A percentile compares a stretch with the other conserved stretches of the same genome.
phyloP scores from a whole-genome alignment of 2,888 invertebrate genomes.

The Pristionchus japonicus region DNA sequence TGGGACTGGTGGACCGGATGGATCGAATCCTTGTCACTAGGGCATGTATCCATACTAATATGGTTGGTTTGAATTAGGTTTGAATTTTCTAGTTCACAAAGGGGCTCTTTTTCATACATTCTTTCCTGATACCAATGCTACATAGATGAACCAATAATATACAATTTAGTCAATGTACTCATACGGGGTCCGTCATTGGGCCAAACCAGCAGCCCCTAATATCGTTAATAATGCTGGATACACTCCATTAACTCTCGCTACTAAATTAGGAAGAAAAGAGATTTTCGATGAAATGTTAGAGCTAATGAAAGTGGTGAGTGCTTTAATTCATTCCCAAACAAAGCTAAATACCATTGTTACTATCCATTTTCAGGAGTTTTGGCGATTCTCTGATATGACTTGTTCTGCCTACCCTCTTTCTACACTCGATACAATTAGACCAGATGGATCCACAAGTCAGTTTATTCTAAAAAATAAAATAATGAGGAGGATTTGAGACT shows the following conservation, averaged over 20 bases:
- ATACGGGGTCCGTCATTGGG: conserved; percentile 94
- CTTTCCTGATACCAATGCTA: too few relatives aligned
- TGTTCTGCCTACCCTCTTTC: conserved; percentile 97
- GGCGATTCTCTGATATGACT: conserved; percentile 98
- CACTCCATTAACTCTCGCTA: conserved; percentile 94
- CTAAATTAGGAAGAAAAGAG: conserved; percentile 93
- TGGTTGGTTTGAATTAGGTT: too few relatives aligned
- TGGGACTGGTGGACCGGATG: too few relatives aligned
- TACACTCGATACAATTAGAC: conserved; percentile 93
- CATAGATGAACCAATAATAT: too few relatives aligned
- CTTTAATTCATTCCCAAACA: too few relatives aligned
- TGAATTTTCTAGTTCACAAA: too few relatives aligned
- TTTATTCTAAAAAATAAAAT: neutral
- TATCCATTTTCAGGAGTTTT: conserved; percentile 87
- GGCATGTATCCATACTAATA: too few relatives aligned
- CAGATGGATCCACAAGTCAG: conserved; percentile 92
- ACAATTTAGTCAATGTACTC: conserved; percentile 95
- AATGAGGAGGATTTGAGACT: conserved; percentile 82
- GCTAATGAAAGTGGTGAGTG: conserved; percentile 79
- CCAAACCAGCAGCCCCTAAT: conserved; percentile 91
- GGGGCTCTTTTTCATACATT: too few relatives aligned
- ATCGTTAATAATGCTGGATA: conserved; percentile 90
- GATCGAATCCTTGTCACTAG: too few relatives aligned
- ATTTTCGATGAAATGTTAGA: conserved; percentile 99
- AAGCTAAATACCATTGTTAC: neutral